These are phyloP conservation scores for Parnassius smintheus DNA, from an alignment of 2,888 invertebrate genomes.

Conservation along the genomic window DNA sequence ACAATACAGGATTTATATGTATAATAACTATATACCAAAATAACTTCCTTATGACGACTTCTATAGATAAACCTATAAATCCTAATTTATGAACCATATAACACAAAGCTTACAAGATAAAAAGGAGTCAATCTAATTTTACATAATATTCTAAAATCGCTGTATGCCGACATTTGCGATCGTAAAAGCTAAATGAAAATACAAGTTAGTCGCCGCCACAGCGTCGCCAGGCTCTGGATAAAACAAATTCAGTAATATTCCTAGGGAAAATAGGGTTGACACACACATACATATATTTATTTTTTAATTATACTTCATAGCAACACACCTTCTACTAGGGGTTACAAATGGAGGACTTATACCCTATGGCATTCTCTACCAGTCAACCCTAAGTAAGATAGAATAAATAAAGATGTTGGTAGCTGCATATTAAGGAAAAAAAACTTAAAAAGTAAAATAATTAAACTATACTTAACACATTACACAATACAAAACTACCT, in stretches of 20 bases:
- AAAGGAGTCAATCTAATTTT: slow-evolving; percentile 7
- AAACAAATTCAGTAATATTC: slow-evolving; percentile 42
- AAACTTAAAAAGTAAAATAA: too few species aligned
- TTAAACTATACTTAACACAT: too few species aligned
- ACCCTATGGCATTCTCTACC: too few species aligned
- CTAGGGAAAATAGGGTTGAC: slow-evolving; percentile 32
- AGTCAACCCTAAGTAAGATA: too few species aligned
- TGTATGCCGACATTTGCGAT: slow-evolving; percentile 47
- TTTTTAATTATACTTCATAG: too few species aligned
- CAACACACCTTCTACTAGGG: too few species aligned
- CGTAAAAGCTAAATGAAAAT: slow-evolving; percentile 64
- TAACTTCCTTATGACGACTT: slow-evolving; percentile 11
- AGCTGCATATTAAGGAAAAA: too few species aligned
- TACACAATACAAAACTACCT: too few species aligned
- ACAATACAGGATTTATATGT: too few species aligned
- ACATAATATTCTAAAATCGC: slow-evolving; percentile 16
- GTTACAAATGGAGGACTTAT: too few species aligned
- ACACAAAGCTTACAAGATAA: slow-evolving; percentile 30
- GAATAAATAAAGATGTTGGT: too few species aligned
- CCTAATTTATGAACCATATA: slow-evolving; percentile 30
- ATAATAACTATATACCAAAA: too few species aligned
- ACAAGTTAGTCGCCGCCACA: slow-evolving; percentile 40
- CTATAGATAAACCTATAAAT: slow-evolving; percentile 30
- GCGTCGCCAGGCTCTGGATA: slow-evolving; percentile 38
- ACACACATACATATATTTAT: slow-evolving; percentile 5